Base-by-base conservation (phyloP, 2,888 invertebrate species). In the Strigamia crassipes region DNA sequence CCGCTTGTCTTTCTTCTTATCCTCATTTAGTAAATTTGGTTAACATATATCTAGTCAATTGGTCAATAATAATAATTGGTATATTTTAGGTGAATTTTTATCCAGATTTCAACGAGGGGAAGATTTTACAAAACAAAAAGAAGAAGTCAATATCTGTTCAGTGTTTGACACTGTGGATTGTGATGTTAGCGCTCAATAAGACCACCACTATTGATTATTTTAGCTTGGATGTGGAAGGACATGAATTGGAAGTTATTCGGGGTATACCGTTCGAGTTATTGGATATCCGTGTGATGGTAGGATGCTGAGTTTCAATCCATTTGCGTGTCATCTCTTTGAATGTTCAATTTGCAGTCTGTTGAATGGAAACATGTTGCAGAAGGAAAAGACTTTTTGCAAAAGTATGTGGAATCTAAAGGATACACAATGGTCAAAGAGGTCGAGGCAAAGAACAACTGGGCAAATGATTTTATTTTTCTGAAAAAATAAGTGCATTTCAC, bases 81-180 rank as follows among this genome's bases (percentile, higher is more conserved):
- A n/a, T 83, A 89, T n/a, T n/a, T n/a, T n/a, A n/a, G 89, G 88
- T 86, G 1, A 86, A 87, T 1, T 89, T 89, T 84, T 85, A 89
- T 82, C 88, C 89, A 86, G 87, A 89, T 9, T 85, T 85, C 12
- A 89, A 89, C 82, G 88, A 78, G 89, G 89, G 3, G 87, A 87
- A 83, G 86, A 89, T n/a, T 87, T 87, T 10, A 84, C 85, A 8
- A n/a, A n/a, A n/a, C n/a, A n/a, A n/a, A n/a, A n/a, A n/a, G 84
- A 84, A 1, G 61, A 61, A 3, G 23, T 5, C 10, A 84, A 80
- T 89, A 2, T 91, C 94, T 85, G 93, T 95, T 84, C 93, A 94
- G 87, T 95, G 95, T 88, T 94, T 95, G 87, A 95, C 95, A 82
- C 90, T 96, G 83, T 94, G 93, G 87, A 94, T 95, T 0, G 90